A percentile compares a stretch with the other conserved stretches of the same genome.
Evolutionary conservation across 2,113 vertebrate species (phyloP).

Genomic region (Poecilia latipinna): DNA sequence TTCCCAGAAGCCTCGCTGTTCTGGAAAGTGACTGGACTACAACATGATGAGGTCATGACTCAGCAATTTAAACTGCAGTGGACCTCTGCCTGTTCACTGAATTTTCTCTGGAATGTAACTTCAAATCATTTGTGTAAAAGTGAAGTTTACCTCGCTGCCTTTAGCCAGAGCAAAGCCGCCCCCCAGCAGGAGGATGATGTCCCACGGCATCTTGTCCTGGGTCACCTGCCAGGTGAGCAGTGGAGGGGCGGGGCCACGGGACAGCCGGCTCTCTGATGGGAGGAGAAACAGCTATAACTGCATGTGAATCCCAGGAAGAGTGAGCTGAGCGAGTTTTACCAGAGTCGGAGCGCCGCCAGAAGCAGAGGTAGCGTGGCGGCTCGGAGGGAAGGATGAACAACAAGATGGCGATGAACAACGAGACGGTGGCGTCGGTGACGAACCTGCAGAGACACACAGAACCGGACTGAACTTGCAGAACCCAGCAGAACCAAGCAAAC

Average conservation of each 20-base stretch:
- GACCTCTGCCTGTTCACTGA: too few relatives aligned
- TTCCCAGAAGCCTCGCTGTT: too few relatives aligned
- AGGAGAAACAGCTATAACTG: neutral
- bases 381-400: conserved; percentile 90
- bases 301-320: neutral
- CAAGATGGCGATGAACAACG: conserved; percentile 83
- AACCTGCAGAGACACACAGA: conserved; percentile 75
- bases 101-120: too few relatives aligned
- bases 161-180: conserved; percentile 96
- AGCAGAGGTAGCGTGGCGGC: conserved; percentile 80
- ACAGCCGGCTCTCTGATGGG: conserved; percentile 59
- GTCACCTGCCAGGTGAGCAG: conserved; percentile 90
- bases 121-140: too few relatives aligned
- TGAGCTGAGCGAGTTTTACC: conserved; percentile 42
- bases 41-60: neutral
- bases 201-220: conserved; percentile 94
- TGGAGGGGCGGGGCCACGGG: conserved; percentile 52
- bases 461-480: too few relatives aligned
- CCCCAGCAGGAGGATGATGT: conserved; percentile 91
- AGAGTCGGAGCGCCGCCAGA: conserved; percentile 68
- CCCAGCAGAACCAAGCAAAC: neutral
- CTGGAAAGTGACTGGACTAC: too few relatives aligned
- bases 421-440: conserved; percentile 87
- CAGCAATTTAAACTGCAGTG: neutral
- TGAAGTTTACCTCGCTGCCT: conserved; percentile 81